Percentiles rank a stretch among this genome's conserved stretches.
phyloP scores from a whole-genome alignment of 2,113 vertebrate species.

The Todiramphus saurophagus region DNA sequence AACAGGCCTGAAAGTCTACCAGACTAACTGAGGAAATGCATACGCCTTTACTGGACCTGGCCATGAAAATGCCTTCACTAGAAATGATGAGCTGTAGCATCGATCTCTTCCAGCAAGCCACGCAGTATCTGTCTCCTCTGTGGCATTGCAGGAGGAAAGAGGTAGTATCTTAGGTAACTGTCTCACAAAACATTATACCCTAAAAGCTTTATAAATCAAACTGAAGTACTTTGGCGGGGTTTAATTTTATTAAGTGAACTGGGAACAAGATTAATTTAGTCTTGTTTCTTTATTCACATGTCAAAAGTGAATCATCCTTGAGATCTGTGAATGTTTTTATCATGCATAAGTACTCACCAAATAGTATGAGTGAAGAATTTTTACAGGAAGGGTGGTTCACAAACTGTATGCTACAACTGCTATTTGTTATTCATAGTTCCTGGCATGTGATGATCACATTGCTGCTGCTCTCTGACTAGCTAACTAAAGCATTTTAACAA shows the following conservation, averaged over 20 bases:
- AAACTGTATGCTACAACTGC: neutral
- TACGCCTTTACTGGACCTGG: neutral
- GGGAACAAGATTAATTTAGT: slow-evolving; percentile 25
- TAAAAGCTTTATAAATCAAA: slow-evolving; percentile 54
- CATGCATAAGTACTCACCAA: neutral
- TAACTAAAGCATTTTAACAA: neutral
- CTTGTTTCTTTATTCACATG: slow-evolving; percentile 30
- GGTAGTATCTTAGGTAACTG: neutral
- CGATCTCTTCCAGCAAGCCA: neutral
- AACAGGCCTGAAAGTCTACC: neutral
- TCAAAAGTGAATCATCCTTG: slow-evolving; percentile 41
- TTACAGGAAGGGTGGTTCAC: neutral
- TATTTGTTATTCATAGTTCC: neutral
- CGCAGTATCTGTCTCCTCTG: neutral
- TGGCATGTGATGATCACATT: neutral
- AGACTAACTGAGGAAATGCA: neutral
- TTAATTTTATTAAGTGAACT: slow-evolving; percentile 42
- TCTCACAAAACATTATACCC: neutral
- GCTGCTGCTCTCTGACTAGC: neutral
- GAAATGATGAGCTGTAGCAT: neutral
- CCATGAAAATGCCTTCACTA: neutral
- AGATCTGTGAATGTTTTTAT: slow-evolving; percentile 5
- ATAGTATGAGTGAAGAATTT: neutral
- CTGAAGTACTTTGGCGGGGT: neutral
- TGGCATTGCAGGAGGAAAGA: neutral